Evolutionary conservation across 2,797 vertebrate species (phyloP), one percentile per base, ranked within the genome.

Genomic region (Microcaecilia unicolor): DNA sequence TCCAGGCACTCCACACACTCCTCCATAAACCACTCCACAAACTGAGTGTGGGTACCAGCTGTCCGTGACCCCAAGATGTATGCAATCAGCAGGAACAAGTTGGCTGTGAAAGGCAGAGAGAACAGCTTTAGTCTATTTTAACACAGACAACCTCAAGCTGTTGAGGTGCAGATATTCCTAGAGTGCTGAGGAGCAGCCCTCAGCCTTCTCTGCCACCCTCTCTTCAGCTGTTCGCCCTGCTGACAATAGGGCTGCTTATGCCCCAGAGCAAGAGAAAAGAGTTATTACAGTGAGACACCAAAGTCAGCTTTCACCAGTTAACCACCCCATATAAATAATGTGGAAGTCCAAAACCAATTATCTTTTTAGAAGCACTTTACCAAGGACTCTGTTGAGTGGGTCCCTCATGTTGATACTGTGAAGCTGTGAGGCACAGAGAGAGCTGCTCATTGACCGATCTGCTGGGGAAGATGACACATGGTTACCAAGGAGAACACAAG

Each of bases 11-110:
- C 89, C 13, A 99, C 96, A 1, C 93, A 98, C 59, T 97, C 93
- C 73, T 98, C 91, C 78, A 98, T 81, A 68, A 99, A 98, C 77
- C 93, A 96, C 76, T 98, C 96, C 3, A 98, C 93, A 31, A 98
- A 98, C 77, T 98, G 96, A 3, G 93, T 98, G 72, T 98, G 96
- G 2, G 92, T 89, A 1, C 93, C 92, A 0, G 92, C 92, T 0
- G 84, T 92, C 75, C 89, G 92, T 4, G 92, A 91, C 8, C 90
- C 86, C 82, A 97, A 55, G 56, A 93, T 88, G 54, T 93, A 93
- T 2, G 96, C 92, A 44, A 97, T 87, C 42, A 98, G 84, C 44
- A 98, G 80, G 76, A 98, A 99, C 25, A 98, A 85, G 63, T 97
- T 99, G 48, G 95, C 94, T 92, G 64, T 7, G 10, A 2, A n/a